phyloP scores from a whole-genome alignment of 1,140 invertebrate species.

The Eurosta solidaginis region DNA sequence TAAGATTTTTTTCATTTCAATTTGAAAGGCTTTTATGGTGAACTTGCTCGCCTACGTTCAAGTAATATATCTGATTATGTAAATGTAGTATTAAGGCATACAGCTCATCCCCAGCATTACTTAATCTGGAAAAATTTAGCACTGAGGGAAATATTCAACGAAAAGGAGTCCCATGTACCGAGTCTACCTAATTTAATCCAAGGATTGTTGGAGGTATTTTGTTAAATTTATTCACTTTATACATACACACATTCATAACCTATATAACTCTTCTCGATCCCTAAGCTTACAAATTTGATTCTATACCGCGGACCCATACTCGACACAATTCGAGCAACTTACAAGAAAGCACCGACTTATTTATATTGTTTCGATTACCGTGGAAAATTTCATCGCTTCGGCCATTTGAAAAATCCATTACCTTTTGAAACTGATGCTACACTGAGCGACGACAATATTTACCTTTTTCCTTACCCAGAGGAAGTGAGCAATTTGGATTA shows the following conservation, averaged over 20 bases:
- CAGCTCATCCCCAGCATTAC: constrained; percentile 43
- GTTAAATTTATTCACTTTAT: background rate
- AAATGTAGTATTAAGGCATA: constrained; percentile 47
- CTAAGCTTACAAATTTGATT: constrained; percentile 46
- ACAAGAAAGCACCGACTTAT: constrained; percentile 41
- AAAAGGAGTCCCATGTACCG: constrained; percentile 37
- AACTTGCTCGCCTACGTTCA: constrained; percentile 41
- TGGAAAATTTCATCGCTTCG: constrained; percentile 51
- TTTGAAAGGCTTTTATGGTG: constrained; percentile 45
- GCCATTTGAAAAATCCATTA: constrained; percentile 41
- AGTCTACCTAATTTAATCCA: constrained; percentile 35
- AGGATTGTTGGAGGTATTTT: constrained; percentile 43
- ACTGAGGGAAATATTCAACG: constrained; percentile 43
- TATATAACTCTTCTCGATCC: background rate
- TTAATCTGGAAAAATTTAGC: constrained; percentile 49
- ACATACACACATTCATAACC: no score
- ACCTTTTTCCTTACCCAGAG: constrained; percentile 54
- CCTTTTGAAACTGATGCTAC: constrained; percentile 54
- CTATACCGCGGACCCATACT: constrained; percentile 50
- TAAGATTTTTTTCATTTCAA: background rate
- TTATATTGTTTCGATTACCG: constrained; percentile 56
- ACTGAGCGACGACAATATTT: constrained; percentile 56
- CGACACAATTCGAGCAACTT: constrained; percentile 41
- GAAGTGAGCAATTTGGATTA: constrained; percentile 45
- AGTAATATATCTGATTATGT: constrained; percentile 52